Evolutionary conservation across 2,888 invertebrate species (phyloP).

Genomic region (Drosophila birchii): DNA sequence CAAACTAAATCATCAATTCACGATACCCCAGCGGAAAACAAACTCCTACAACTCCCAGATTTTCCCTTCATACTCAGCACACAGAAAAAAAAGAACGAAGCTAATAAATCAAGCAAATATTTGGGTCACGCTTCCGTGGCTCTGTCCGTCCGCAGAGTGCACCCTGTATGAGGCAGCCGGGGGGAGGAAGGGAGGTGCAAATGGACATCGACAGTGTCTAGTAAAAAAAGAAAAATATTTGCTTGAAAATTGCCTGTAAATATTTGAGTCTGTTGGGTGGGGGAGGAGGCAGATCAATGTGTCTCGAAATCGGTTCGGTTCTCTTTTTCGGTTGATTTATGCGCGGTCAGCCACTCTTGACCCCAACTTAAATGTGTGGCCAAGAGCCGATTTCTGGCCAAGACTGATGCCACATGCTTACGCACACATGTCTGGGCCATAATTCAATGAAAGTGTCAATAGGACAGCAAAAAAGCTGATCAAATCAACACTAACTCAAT

Average conservation of each 20-base stretch:
- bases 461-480: constrained; percentile 39
- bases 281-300: constrained; percentile 29
- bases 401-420: constrained; percentile 37
- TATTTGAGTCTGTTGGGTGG: constrained; percentile 43
- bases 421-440: constrained; percentile 60
- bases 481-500: constrained; percentile 65
- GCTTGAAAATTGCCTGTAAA: constrained; percentile 77
- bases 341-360: constrained; percentile 71
- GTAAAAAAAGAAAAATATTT: constrained; percentile 68
- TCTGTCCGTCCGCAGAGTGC: constrained; percentile 11
- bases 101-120: constrained; percentile 80
- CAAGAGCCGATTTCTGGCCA: constrained; percentile 19
- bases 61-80: constrained; percentile 38
- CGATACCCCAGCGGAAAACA: constrained; percentile 22
- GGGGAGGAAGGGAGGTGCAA: constrained; percentile 40
- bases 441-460: constrained; percentile 79
- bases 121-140: constrained; percentile 77
- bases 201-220: constrained; percentile 66
- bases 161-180: constrained; percentile 11
- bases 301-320: constrained; percentile 36
- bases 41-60: constrained; percentile 16
- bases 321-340: constrained; percentile 62
- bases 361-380: constrained; percentile 29
- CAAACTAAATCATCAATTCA: constrained; percentile 36
- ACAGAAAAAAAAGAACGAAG: constrained; percentile 51